phyloP scores from a whole-genome alignment of 2,888 invertebrate genomes.

The Plemyria rubiginata region DNA sequence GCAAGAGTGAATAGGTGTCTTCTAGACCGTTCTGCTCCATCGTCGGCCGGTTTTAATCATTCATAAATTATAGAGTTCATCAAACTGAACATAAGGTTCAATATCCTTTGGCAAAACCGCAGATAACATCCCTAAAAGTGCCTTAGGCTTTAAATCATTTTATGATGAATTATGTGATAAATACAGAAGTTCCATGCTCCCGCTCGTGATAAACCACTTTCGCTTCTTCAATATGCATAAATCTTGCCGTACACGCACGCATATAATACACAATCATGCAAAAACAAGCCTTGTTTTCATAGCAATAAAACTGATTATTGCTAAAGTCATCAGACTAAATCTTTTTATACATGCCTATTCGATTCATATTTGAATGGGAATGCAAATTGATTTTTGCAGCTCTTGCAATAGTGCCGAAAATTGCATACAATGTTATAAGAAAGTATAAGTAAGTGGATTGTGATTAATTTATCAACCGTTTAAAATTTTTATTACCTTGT shows the following conservation, averaged over 20 bases:
- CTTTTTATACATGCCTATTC: conserved; percentile 12
- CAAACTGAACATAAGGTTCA: conserved; percentile 13
- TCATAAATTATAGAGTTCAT: too few species aligned
- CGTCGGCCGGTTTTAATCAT: too few species aligned
- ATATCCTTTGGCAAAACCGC: conserved; percentile 11
- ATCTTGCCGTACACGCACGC: conserved; percentile 27
- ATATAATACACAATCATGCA: conserved; percentile 1
- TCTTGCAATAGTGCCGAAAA: conserved; percentile 17
- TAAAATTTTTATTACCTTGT: conserved; percentile 31
- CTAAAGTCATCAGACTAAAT: not conserved
- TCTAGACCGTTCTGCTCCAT: too few species aligned
- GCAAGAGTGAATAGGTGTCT: too few species aligned
- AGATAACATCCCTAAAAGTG: conserved; percentile 7
- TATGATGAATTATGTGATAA: conserved; percentile 31
- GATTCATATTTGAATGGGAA: conserved; percentile 10
- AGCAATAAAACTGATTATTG: conserved; percentile 6
- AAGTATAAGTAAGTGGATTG: conserved; percentile 10
- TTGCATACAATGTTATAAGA: conserved; percentile 12
- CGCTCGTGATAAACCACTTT: conserved; percentile 35
- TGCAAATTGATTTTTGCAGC: conserved; percentile 21
- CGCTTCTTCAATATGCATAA: conserved; percentile 33
- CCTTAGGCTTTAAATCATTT: conserved; percentile 16
- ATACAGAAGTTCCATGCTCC: conserved; percentile 32
- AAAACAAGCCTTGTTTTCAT: not conserved
- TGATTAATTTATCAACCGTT: conserved; percentile 28